Evolutionary conservation across 1,140 invertebrate genomes (phyloP).

Genomic region (Oreohelix idahoensis): DNA sequence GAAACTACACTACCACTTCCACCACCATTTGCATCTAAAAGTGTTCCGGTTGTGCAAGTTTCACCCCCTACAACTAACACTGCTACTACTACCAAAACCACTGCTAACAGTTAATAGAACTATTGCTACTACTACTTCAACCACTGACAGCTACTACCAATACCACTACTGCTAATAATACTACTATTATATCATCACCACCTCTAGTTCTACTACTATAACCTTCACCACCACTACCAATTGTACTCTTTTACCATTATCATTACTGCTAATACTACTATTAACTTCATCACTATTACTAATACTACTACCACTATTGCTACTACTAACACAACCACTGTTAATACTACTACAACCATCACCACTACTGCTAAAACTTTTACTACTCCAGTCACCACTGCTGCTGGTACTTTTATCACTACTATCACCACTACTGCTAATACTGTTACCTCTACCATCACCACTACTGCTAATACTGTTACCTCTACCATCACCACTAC

Average conservation of each 20-base stretch:
- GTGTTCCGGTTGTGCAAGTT: no score
- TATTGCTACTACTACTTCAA: neutral
- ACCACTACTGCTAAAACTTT: neutral
- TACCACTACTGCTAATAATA: neutral
- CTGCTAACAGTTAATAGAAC: no score
- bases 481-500: no score
- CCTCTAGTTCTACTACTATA: neutral
- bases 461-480: no score
- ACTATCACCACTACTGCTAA: no score
- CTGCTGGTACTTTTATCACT: no score
- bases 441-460: no score
- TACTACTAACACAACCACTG: neutral
- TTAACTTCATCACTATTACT: neutral
- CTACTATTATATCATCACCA: neutral
- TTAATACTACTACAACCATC: neutral
- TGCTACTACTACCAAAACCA: neutral
- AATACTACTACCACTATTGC: neutral
- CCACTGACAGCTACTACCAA: neutral
- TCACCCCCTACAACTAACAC: no score
- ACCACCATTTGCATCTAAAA: no score
- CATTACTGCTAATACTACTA: neutral
- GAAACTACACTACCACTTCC: no score
- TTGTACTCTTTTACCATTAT: no score
- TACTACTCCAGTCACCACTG: neutral
- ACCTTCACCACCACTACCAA: neutral